Evolutionary conservation across 2,797 vertebrate genomes (phyloP).

Genomic region (Ataeniobius toweri): DNA sequence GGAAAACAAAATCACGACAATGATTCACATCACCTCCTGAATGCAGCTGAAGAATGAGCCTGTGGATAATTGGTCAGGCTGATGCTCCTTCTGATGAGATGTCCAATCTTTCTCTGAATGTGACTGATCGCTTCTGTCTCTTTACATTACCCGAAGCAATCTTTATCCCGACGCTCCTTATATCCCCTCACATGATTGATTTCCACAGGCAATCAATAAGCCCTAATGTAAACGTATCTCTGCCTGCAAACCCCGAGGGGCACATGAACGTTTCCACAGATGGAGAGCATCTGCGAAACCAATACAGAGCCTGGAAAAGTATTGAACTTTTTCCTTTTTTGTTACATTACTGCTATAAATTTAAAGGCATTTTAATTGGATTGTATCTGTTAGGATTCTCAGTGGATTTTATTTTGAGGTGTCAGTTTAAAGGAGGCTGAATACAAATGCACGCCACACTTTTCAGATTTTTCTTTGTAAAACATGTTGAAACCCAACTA

Average conservation of each 20-base stretch:
- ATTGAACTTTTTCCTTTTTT: background rate
- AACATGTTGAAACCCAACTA: background rate
- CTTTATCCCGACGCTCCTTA: constrained; percentile 53
- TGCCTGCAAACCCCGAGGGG: constrained; percentile 56
- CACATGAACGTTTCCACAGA: constrained; percentile 62
- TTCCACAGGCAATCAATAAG: constrained; percentile 57
- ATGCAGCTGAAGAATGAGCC: constrained; percentile 48
- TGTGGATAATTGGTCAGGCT: constrained; percentile 56
- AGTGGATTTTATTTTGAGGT: too few relatives aligned
- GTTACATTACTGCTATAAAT: background rate
- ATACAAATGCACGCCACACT: background rate
- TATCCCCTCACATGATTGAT: constrained; percentile 57
- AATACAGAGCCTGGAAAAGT: constrained; percentile 12
- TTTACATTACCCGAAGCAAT: constrained; percentile 53
- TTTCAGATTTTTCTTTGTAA: background rate
- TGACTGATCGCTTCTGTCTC: constrained; percentile 56
- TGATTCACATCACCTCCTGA: constrained; percentile 54
- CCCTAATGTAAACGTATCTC: constrained; percentile 66
- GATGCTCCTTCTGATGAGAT: constrained; percentile 66
- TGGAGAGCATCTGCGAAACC: constrained; percentile 51
- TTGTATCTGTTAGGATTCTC: background rate
- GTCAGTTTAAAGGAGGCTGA: background rate
- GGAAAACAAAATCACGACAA: constrained; percentile 32
- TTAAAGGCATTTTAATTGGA: background rate
- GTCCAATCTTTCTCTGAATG: constrained; percentile 58